Evolutionary conservation across 2,797 vertebrate genomes (phyloP), one percentile per base, ranked within the genome.

Genomic region (Schizopygopsis pylzovi): DNA sequence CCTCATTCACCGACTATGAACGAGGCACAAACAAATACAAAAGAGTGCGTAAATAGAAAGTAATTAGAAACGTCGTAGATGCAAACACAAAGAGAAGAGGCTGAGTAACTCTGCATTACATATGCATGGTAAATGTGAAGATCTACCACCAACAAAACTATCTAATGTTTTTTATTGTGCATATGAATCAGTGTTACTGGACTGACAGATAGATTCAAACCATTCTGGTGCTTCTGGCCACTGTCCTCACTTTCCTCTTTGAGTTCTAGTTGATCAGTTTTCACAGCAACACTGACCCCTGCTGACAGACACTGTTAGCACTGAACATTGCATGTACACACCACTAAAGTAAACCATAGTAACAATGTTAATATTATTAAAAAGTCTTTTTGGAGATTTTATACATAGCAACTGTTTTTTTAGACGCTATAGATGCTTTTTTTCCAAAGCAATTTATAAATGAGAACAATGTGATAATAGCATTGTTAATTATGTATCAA

Each of bases 281-380:
- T 37, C 70, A 45, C 70, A 73, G 70, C 70, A 73, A 89, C 85
- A 90, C 81, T 91, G 90, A 86, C 91, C 91, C 88, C 91, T 91
- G 85, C 89, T 91, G 91, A 67, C 47, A 52, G 18, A 33, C 33
- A 37, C 8, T 16, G 18, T 13, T 28, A 39, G 18, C 16, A 39
- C 33, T 41, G 16, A 41, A 70, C 2, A 39, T 11, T 70, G 37
- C 67, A 68, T 68, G 22, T 18, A 68, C 15, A 20, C 33, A 39
- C 1, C 3, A 11, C 33, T 41, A 22, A 70, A 70, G 8, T 10
- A 41, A 39, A 63, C 11, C 61, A 13, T 16, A 28, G 61, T 4
- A n/a, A 59, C 63, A 33, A 7, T 33, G 28, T 16, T 28, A 28
- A 28, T 63, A 63, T 28, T 13, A 28, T 25, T 25, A 28, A 28